Conservation (phyloP, 2,888 invertebrate species). For the Hypomecis atomaria region DNA sequence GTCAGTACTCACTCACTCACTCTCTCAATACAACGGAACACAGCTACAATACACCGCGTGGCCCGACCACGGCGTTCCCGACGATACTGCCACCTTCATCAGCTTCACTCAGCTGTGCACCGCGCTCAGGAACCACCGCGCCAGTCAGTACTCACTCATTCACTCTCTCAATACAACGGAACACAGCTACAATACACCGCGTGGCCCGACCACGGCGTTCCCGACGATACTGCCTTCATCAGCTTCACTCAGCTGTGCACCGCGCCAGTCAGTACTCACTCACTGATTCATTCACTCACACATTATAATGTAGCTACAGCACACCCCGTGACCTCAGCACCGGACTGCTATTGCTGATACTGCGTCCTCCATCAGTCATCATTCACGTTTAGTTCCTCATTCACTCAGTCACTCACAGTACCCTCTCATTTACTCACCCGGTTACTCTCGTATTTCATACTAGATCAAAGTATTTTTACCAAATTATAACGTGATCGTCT, state of each 20-base stretch:
- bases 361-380: constrained; percentile 94
- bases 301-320: constrained; percentile 97
- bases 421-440: too few relatives aligned
- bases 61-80: constrained; percentile 98
- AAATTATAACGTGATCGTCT: too few relatives aligned
- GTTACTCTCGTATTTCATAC: too few relatives aligned
- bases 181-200: background rate
- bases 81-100: constrained; percentile 95
- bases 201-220: constrained; percentile 87
- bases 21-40: constrained; percentile 88
- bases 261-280: constrained; percentile 53
- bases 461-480: too few relatives aligned
- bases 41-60: constrained; percentile 97
- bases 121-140: constrained; percentile 63
- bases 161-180: constrained; percentile 85
- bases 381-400: constrained; percentile 80
- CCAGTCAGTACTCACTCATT: constrained; percentile 50
- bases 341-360: constrained; percentile 98
- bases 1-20: constrained; percentile 46
- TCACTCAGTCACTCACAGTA: background rate
- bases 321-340: constrained; percentile 94
- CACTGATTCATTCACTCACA: constrained; percentile 64
- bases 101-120: constrained; percentile 90
- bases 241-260: constrained; percentile 90
- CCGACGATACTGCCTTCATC: constrained; percentile 96